Percentiles rank a stretch among this genome's conserved stretches.
Evolutionary conservation across 2,113 vertebrate genomes (phyloP).

Genomic region (Equus quagga): DNA sequence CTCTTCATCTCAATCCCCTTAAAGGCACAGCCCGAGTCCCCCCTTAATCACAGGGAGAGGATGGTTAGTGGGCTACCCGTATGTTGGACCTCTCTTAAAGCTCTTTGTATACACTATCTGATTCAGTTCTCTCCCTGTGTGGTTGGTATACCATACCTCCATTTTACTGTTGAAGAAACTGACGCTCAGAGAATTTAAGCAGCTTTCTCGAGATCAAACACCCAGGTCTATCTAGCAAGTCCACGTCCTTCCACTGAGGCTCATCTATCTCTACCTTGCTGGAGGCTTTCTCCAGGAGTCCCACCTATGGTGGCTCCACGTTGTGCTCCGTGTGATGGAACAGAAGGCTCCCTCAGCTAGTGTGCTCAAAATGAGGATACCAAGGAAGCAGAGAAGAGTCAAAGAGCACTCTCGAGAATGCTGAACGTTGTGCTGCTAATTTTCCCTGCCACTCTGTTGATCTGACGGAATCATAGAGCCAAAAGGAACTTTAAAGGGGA

Average conservation of each 20-base stretch:
- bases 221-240: not conserved
- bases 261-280: not conserved
- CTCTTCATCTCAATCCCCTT: not conserved
- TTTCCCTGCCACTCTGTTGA: not conserved
- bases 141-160: not conserved
- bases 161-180: constrained; percentile 12
- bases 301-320: not conserved
- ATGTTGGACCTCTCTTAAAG: not conserved
- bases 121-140: not conserved
- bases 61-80: not conserved
- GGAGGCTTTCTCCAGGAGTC: not conserved
- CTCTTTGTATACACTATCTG: not conserved
- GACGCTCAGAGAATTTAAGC: not conserved
- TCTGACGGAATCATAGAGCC: not conserved
- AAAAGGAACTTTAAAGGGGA: not conserved
- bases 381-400: not conserved
- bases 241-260: not conserved
- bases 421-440: not conserved
- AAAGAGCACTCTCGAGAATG: not conserved
- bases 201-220: not conserved
- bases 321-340: not conserved
- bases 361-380: not conserved
- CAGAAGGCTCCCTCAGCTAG: not conserved
- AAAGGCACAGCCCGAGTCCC: not conserved
- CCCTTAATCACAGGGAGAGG: not conserved